Conservation (phyloP, 2,113 vertebrate genomes). For the Labeo catla region DNA sequence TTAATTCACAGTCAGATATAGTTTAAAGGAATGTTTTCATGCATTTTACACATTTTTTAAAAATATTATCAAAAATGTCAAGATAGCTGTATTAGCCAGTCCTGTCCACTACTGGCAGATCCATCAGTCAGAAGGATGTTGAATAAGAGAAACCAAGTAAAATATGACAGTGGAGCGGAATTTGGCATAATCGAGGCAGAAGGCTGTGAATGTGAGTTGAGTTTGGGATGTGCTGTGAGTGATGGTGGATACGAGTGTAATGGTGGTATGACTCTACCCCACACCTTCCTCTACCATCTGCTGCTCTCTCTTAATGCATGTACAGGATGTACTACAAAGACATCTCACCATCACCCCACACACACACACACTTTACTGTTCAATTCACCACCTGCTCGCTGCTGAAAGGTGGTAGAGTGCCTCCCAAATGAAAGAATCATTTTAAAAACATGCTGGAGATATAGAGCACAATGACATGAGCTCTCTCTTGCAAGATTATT, state of each 20-base stretch:
- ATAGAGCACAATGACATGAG: constrained; percentile 5
- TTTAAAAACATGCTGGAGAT: neutral
- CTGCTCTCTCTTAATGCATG: constrained; percentile 70
- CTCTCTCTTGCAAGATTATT: neutral
- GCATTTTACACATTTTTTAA: no score
- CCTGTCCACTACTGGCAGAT: no score
- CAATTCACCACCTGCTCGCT: constrained; percentile 46
- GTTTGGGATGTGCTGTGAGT: neutral
- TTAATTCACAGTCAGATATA: no score
- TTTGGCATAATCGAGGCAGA: neutral
- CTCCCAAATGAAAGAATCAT: neutral
- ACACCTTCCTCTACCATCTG: constrained; percentile 73
- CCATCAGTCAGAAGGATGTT: no score
- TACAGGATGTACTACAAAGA: constrained; percentile 68
- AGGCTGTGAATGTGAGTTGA: neutral
- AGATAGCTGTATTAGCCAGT: no score
- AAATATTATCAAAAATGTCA: no score
- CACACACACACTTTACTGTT: constrained; percentile 30
- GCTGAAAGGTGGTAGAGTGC: constrained; percentile 33
- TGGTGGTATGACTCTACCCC: constrained; percentile 66
- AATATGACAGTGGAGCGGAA: neutral
- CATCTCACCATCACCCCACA: constrained; percentile 57
- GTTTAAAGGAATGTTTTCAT: no score
- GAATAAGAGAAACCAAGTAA: no score
- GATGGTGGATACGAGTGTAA: constrained; percentile 57